phyloP scores from a whole-genome alignment of 2,888 invertebrate species.

The Steinernema carpocapsae region DNA sequence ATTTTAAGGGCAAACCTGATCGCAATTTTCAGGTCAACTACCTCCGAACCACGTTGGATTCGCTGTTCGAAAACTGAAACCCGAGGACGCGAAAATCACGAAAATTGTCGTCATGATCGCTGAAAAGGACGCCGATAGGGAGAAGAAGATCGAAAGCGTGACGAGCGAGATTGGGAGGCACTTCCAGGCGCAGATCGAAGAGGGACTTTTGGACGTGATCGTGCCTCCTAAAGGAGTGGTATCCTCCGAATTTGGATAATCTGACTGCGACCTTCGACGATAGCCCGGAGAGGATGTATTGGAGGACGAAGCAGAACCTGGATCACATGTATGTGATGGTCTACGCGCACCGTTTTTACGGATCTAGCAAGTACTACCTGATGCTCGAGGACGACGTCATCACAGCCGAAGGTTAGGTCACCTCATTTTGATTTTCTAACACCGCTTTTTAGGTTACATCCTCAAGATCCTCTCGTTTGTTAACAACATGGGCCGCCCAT shows the following conservation, averaged over 20 bases:
- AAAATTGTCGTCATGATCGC: constrained; percentile 69
- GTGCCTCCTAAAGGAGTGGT: constrained; percentile 70
- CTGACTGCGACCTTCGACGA: constrained; percentile 70
- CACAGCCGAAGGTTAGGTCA: constrained; percentile 59
- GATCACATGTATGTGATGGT: constrained; percentile 72
- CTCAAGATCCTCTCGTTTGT: constrained; percentile 45
- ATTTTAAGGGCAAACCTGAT: neutral
- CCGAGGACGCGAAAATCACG: constrained; percentile 66
- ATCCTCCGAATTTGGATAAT: constrained; percentile 69
- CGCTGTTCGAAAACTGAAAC: constrained; percentile 67
- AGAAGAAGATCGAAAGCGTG: constrained; percentile 6
- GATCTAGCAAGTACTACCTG: constrained; percentile 42
- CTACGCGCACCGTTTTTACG: constrained; percentile 53
- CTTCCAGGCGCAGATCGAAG: neutral
- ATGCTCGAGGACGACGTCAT: constrained; percentile 72
- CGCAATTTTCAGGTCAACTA: neutral
- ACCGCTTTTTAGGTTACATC: constrained; percentile 42
- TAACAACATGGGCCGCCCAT: constrained; percentile 69
- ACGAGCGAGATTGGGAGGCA: neutral
- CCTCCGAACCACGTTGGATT: constrained; percentile 3
- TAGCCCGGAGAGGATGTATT: constrained; percentile 70
- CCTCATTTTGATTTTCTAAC: neutral
- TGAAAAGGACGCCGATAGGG: constrained; percentile 48
- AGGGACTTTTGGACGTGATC: constrained; percentile 51
- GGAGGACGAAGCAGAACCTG: constrained; percentile 72